A percentile compares a stretch with the other conserved stretches of the same genome.
phyloP scores from a whole-genome alignment of 2,113 vertebrate species.

The Nanorana parkeri region DNA sequence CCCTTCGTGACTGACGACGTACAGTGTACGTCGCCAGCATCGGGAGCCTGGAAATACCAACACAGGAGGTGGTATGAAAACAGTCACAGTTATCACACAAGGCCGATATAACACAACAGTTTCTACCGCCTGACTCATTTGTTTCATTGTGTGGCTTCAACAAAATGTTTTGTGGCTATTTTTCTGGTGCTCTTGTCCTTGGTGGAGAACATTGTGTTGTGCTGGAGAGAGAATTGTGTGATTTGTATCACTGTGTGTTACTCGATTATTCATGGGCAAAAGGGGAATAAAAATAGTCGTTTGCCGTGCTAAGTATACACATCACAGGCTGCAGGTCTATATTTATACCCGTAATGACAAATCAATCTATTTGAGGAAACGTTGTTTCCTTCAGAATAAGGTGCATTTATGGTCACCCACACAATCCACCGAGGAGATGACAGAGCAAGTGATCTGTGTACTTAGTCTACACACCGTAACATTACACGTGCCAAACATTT shows the following conservation, averaged over 20 bases:
- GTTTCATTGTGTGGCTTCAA: neutral
- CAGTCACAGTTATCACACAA: no score
- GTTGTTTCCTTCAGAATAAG: constrained; percentile 6
- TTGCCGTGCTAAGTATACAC: constrained; percentile 7
- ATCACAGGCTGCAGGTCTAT: neutral
- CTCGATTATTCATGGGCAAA: neutral
- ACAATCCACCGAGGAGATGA: neutral
- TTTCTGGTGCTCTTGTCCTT: neutral
- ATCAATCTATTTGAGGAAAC: constrained; percentile 14
- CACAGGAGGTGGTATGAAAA: no score
- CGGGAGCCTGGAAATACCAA: no score
- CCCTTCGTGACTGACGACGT: no score
- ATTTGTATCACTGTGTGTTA: neutral
- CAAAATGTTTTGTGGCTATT: neutral
- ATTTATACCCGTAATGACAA: constrained; percentile 7
- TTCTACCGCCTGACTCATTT: no score
- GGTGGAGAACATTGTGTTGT: neutral
- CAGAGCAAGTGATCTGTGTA: neutral
- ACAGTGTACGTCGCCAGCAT: no score
- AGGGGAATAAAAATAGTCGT: constrained; percentile 19
- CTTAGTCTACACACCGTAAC: no score
- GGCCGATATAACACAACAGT: no score
- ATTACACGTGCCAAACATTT: neutral
- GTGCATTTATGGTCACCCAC: constrained; percentile 33
- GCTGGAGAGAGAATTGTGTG: neutral